Conservation (phyloP, 2,888 invertebrate genomes). For the Trypoxylon attenuatum region DNA sequence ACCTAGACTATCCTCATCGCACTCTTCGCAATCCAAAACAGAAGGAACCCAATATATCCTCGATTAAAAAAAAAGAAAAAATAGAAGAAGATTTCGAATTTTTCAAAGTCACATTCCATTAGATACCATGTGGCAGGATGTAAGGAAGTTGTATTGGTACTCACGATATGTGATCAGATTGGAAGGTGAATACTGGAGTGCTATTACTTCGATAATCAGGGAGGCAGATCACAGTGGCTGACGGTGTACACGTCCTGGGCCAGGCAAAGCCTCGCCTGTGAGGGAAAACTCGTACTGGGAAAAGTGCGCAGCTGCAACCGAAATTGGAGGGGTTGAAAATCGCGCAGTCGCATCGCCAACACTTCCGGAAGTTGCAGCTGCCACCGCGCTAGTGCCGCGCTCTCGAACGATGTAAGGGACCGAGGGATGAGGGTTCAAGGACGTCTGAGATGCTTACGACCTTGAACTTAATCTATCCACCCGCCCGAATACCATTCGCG, state of each 20-base stretch:
- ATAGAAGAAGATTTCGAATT: no score
- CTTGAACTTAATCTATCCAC: conserved; percentile 38
- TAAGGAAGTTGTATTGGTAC: conserved; percentile 36
- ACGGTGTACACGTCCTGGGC: conserved; percentile 56
- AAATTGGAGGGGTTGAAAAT: conserved; percentile 9
- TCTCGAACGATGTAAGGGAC: conserved; percentile 12
- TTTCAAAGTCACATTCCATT: no score
- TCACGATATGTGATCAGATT: conserved; percentile 55
- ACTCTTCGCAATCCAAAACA: no score
- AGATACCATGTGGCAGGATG: no score
- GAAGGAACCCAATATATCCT: no score
- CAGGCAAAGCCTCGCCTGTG: conserved; percentile 62
- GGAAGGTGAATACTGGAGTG: no score
- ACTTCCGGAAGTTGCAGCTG: conserved; percentile 38
- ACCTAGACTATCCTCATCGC: no score
- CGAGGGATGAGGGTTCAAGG: conserved; percentile 39
- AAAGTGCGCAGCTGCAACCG: conserved; percentile 62
- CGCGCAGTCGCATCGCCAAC: conserved; percentile 28
- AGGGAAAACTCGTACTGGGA: conserved; percentile 54
- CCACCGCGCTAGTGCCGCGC: background rate
- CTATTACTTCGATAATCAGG: no score
- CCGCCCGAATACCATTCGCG: background rate
- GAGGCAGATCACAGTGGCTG: no score
- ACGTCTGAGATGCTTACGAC: conserved; percentile 35
- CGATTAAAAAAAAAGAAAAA: background rate